A percentile compares a stretch with the other conserved stretches of the same genome.
Conservation (phyloP, 2,797 vertebrate species). For the Craterocephalus amniculus region DNA sequence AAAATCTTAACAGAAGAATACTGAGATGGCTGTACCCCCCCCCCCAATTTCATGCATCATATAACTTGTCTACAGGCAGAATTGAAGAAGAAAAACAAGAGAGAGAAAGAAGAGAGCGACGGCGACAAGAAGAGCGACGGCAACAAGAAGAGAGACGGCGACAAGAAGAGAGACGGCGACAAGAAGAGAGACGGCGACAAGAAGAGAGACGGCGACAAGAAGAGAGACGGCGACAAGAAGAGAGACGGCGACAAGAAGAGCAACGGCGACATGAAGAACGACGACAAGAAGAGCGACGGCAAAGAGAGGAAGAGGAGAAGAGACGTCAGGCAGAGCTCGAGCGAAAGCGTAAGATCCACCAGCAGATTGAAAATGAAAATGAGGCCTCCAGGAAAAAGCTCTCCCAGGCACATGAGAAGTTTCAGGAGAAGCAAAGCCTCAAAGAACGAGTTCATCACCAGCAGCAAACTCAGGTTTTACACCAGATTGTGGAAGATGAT, state of each 20-base stretch:
- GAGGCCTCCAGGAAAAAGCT: conserved; percentile 5
- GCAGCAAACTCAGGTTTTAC: background rate
- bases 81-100: conserved; percentile 10
- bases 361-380: background rate
- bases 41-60: no score
- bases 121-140: background rate
- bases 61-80: background rate
- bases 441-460: background rate
- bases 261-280: no score
- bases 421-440: conserved; percentile 11
- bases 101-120: no score
- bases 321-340: conserved; percentile 6
- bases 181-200: background rate
- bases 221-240: no score
- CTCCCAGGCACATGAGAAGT: background rate
- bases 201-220: background rate
- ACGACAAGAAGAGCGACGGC: background rate
- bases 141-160: background rate
- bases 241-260: no score
- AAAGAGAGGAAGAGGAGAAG: background rate
- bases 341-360: background rate
- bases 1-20: no score
- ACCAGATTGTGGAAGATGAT: background rate
- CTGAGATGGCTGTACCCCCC: no score
- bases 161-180: no score